These are phyloP conservation scores for Amphiprion ocellaris DNA, from an alignment of 2,113 vertebrate genomes.

Conservation along the genomic window DNA sequence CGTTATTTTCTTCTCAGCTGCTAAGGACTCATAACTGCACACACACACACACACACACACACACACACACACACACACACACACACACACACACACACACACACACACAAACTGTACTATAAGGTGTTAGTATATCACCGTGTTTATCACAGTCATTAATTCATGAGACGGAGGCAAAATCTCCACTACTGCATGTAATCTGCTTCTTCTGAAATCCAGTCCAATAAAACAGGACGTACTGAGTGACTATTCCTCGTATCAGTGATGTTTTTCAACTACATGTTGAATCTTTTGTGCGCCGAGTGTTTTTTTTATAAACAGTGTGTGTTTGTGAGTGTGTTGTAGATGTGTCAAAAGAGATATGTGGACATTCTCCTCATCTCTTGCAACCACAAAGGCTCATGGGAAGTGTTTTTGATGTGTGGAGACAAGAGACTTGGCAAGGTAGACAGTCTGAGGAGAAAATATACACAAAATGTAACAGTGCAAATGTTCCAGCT, in stretches of 20 bases:
- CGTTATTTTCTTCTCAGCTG: slow-evolving; percentile 7
- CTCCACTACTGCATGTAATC: too few relatives aligned
- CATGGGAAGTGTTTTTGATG: slow-evolving; percentile 4
- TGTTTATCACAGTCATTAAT: background rate
- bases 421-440: background rate
- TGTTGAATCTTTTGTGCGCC: background rate
- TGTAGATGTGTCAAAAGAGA: background rate
- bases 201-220: slow-evolving; percentile 14
- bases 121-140: background rate
- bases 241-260: background rate
- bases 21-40: background rate
- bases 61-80: background rate
- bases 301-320: slow-evolving; percentile 12
- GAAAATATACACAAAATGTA: background rate
- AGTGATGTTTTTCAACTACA: background rate
- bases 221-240: slow-evolving; percentile 19
- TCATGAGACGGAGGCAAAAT: background rate
- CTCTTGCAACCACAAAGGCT: background rate
- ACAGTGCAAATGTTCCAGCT: background rate
- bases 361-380: background rate
- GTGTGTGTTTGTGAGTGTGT: background rate
- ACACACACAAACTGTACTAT: background rate
- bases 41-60: background rate
- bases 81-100: background rate
- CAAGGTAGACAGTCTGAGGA: background rate